A percentile compares a stretch with the other conserved stretches of the same genome.
phyloP scores from a whole-genome alignment of 2,113 vertebrate species.

The Anoura caudifer region DNA sequence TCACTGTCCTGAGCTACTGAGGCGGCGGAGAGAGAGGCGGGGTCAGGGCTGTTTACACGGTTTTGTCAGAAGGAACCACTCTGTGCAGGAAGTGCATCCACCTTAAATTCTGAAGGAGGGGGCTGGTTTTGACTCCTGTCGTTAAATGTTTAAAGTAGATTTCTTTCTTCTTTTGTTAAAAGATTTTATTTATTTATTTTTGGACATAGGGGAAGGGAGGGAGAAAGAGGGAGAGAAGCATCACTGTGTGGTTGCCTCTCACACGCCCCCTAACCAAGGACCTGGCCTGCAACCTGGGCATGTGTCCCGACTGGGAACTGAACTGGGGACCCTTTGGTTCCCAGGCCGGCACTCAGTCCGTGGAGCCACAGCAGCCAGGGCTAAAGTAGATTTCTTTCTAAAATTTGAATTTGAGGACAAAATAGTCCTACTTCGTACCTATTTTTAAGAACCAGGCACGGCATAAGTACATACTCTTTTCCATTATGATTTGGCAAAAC shows the following conservation, averaged over 20 bases:
- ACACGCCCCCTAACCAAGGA: too few species aligned
- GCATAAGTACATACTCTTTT: neutral
- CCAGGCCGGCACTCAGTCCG: too few species aligned
- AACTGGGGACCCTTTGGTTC: too few species aligned
- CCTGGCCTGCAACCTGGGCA: too few species aligned
- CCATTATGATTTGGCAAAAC: neutral
- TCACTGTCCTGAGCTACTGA: neutral
- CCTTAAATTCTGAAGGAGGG: neutral
- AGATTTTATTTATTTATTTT: too few species aligned
- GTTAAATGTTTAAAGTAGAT: neutral
- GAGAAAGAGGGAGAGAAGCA: too few species aligned
- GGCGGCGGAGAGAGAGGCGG: accelerated
- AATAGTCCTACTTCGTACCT: neutral
- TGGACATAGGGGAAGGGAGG: too few species aligned
- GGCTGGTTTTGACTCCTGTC: neutral
- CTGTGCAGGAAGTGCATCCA: neutral
- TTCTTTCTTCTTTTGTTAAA: neutral
- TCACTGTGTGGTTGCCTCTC: too few species aligned
- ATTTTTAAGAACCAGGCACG: neutral
- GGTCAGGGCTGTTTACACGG: neutral
- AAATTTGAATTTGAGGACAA: neutral
- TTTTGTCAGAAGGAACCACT: neutral
- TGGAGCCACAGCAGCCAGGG: too few species aligned
- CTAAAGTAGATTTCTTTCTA: neutral
- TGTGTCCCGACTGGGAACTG: too few species aligned